A percentile compares a stretch with the other conserved stretches of the same genome.
Conservation (phyloP, 2,888 invertebrate genomes). For the Coelinius sp. region DNA sequence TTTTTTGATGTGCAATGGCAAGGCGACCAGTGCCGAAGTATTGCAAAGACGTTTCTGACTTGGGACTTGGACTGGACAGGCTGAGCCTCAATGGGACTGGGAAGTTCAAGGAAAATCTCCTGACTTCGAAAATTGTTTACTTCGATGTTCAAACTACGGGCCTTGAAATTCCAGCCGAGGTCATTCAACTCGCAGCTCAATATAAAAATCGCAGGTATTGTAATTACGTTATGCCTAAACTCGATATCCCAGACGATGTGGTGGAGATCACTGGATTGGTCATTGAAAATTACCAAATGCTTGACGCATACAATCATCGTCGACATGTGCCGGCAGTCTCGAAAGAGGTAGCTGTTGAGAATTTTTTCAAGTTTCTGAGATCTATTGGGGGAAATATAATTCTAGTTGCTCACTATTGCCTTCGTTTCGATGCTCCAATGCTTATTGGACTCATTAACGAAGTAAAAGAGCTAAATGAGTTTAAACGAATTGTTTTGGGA, state of each 20-base stretch:
- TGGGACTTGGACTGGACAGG: too few species aligned
- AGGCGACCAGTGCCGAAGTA: too few species aligned
- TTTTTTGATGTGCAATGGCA: too few species aligned
- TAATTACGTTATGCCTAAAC: neutral
- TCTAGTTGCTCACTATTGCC: neutral
- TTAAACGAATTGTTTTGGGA: neutral
- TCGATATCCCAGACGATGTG: neutral
- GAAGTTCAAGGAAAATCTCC: neutral
- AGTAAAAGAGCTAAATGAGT: neutral
- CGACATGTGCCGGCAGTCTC: neutral
- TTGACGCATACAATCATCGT: neutral
- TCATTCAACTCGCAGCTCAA: neutral
- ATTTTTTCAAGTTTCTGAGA: neutral
- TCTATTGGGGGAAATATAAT: neutral
- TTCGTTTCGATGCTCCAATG: neutral
- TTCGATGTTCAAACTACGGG: constrained; percentile 1
- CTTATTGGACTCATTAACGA: neutral
- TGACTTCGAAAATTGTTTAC: neutral
- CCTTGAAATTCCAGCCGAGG: neutral
- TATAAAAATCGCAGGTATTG: neutral
- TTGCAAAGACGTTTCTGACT: too few species aligned
- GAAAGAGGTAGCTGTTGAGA: neutral
- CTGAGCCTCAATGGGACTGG: too few species aligned
- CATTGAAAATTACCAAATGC: neutral
- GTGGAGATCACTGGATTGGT: neutral